These are phyloP conservation scores for Hypomesus transpacificus DNA, from an alignment of 2,113 vertebrate genomes.

Conservation along the genomic window DNA sequence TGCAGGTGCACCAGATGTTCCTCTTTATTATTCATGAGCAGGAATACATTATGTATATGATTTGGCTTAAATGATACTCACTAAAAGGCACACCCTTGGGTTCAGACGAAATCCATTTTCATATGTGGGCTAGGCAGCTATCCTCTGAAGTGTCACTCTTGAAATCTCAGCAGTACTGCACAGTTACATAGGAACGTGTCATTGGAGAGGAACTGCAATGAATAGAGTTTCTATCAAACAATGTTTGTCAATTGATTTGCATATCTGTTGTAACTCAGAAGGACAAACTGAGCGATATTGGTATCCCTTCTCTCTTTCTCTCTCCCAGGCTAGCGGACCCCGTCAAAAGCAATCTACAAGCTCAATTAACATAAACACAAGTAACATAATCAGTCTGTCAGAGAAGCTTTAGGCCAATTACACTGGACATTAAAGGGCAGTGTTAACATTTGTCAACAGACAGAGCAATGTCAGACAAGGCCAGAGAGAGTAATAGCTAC, in stretches of 20 bases:
- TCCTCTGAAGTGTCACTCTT: too few relatives aligned
- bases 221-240: background rate
- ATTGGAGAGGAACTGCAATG: too few relatives aligned
- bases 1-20: conserved; percentile 49
- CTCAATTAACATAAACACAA: conserved; percentile 33
- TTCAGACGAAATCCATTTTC: conserved; percentile 4
- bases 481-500: conserved; percentile 37
- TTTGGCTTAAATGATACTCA: conserved; percentile 45
- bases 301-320: background rate
- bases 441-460: conserved; percentile 52
- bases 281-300: background rate
- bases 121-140: too few relatives aligned
- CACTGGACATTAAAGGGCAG: conserved; percentile 47
- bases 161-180: too few relatives aligned
- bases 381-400: conserved; percentile 46
- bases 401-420: conserved; percentile 47
- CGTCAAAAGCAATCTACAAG: conserved; percentile 28
- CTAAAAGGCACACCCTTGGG: conserved; percentile 41
- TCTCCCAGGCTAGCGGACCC: background rate
- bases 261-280: background rate
- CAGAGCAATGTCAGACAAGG: conserved; percentile 40
- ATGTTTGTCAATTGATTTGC: background rate
- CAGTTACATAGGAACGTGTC: too few relatives aligned
- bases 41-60: conserved; percentile 60
- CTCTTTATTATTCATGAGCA: conserved; percentile 57